Evolutionary conservation across 2,797 vertebrate species (phyloP), one percentile per base, ranked within the genome.

Genomic region (Xiphorhynchus erythropygius): DNA sequence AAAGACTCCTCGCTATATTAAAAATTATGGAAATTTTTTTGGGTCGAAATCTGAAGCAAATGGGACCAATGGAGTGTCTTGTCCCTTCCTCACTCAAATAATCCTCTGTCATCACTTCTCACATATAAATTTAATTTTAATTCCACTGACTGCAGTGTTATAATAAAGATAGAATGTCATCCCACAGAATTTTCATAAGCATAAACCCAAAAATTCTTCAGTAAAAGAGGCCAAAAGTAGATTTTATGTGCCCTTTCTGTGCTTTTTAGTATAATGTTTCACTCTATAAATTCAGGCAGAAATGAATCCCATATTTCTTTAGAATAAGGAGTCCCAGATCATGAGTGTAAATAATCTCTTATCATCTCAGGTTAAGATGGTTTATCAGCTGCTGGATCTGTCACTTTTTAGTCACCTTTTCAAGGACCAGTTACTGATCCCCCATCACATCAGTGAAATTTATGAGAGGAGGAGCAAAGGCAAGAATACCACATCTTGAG

Each of bases 341-440:
- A 28, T 81, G 92, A 90, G 80, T 84, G 86, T 69, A 35, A 93
- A 64, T 90, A 70, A 88, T 62, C 84, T 93, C 91, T 94, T 90
- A 81, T 87, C 88, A 84, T 81, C 53, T 83, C 1, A 0, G 42
- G 46, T 73, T 84, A 92, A 84, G 76, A 88, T 25, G 27, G 42
- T 90, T 93, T 94, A 94, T 96, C 92, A 81, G 92, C 88, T 96
- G 88, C 80, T 88, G 77, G 27, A 86, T 88, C 73, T 86, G 27
- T 65, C 57, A 90, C 70, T 75, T 86, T 83, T 96, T 91, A 89
- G 85, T 86, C 80, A 87, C 50, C 39, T 69, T 94, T 90, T 75
- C 83, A 92, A 88, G 77, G 74, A 39, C 30, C 49, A 32, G 57
- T 71, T 75, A 75, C 50, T 75, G 65, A 78, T 90, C n/a, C 41